phyloP scores from a whole-genome alignment of 2,888 invertebrate species.

The Dasysyrphus albostriatus region DNA sequence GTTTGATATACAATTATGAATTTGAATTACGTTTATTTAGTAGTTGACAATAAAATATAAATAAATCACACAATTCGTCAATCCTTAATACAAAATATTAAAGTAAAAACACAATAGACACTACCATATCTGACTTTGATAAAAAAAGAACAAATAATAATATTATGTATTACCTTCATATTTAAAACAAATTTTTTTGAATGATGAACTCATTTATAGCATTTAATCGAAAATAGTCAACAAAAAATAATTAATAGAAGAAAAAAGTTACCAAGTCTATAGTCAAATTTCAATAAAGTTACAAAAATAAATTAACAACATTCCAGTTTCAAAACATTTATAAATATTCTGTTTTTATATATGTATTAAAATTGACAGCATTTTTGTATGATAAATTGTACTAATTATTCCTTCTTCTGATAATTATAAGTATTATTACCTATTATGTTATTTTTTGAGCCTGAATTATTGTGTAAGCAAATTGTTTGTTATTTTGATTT shows the following conservation, averaged over 20 bases:
- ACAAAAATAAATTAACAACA: constrained; percentile 22
- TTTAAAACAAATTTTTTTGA: constrained; percentile 39
- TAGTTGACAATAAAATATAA: constrained; percentile 63
- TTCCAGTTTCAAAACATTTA: constrained; percentile 44
- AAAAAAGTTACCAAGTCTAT: constrained; percentile 40
- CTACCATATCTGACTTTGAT: constrained; percentile 48
- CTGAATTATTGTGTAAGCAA: constrained; percentile 57
- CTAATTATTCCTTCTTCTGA: constrained; percentile 32
- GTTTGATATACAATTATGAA: constrained; percentile 49
- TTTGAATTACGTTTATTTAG: constrained; percentile 60
- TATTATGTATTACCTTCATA: constrained; percentile 25
- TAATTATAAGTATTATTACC: constrained; percentile 36
- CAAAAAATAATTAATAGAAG: constrained; percentile 13
- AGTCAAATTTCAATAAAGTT: constrained; percentile 49
- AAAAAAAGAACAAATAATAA: not conserved
- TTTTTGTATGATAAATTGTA: constrained; percentile 12
- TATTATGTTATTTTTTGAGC: constrained; percentile 50
- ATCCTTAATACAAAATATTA: constrained; percentile 11
- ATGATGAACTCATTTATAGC: constrained; percentile 27
- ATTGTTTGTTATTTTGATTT: constrained; percentile 40
- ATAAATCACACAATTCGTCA: constrained; percentile 33
- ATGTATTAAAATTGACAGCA: not conserved
- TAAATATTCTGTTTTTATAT: not conserved
- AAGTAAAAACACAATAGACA: constrained; percentile 31
- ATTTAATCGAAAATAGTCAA: constrained; percentile 56